Conservation (phyloP, 1,140 invertebrate genomes). For the Hetaerina americana region DNA sequence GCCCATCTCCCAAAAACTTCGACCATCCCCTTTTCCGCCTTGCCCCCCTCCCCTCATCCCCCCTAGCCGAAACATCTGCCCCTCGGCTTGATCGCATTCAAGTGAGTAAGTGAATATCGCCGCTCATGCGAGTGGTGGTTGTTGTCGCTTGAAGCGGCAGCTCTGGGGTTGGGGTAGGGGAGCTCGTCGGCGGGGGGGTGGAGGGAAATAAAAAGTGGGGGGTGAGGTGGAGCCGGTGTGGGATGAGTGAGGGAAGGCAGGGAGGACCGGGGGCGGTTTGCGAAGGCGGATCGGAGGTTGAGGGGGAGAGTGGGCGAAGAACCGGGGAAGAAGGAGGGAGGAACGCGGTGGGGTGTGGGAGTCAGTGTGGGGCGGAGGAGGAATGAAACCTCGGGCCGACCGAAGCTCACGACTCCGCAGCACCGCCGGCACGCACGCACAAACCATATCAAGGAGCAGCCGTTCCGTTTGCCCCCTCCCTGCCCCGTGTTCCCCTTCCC, state of each 20-base stretch:
- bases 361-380: not conserved
- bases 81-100: no score
- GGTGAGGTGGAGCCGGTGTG: no score
- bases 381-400: not conserved
- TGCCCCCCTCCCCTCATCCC: no score
- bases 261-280: not conserved
- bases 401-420: not conserved
- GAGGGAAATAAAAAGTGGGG: no score
- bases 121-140: no score
- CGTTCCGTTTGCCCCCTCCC: not conserved
- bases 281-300: not conserved
- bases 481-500: not conserved
- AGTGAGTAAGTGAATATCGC: no score
- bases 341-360: no score
- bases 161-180: no score
- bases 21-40: not conserved
- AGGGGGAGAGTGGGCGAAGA: not conserved
- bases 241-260: not conserved
- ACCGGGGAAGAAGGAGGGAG: not conserved
- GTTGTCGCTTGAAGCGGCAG: no score
- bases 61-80: no score
- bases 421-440: not conserved
- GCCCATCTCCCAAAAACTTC: not conserved
- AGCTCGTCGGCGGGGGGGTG: no score
- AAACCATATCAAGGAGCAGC: not conserved